Evolutionary conservation across 2,888 invertebrate species (phyloP).

Genomic region (Amblyjoppa fuscipennis): DNA sequence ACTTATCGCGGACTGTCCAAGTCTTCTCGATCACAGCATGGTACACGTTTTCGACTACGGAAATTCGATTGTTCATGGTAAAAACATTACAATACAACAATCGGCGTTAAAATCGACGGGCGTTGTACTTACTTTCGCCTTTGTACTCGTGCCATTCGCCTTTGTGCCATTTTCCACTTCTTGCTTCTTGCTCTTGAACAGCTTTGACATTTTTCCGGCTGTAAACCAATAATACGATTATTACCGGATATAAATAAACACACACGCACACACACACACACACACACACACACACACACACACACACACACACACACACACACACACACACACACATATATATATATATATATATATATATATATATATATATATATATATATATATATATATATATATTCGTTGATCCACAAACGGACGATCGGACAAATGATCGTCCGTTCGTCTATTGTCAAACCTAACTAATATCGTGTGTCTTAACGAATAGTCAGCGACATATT

Average conservation of each 20-base stretch:
- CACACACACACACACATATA: too few relatives aligned
- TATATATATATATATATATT: too few relatives aligned
- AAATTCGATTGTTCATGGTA: conserved; percentile 11
- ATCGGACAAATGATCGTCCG: too few relatives aligned
- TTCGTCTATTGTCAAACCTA: too few relatives aligned
- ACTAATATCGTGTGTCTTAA: too few relatives aligned
- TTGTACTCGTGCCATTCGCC: conserved; percentile 67
- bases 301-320: too few relatives aligned
- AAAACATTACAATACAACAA: background rate
- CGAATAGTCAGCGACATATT: too few relatives aligned
- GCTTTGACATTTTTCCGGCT: conserved; percentile 77
- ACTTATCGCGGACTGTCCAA: conserved; percentile 52
- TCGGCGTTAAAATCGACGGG: background rate
- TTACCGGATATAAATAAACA: background rate
- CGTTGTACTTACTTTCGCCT: conserved; percentile 75
- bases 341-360: too few relatives aligned
- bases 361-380: too few relatives aligned
- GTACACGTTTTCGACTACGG: conserved; percentile 80
- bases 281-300: too few relatives aligned
- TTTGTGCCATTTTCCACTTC: conserved; percentile 77
- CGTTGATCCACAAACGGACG: too few relatives aligned
- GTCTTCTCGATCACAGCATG: conserved; percentile 75
- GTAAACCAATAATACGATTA: background rate
- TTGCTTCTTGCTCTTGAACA: conserved; percentile 77
- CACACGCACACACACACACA: too few relatives aligned